Base-by-base conservation (phyloP, 30 jellyfish, hydroid and myxozoan genomes). In the Hydra vulgaris region DNA sequence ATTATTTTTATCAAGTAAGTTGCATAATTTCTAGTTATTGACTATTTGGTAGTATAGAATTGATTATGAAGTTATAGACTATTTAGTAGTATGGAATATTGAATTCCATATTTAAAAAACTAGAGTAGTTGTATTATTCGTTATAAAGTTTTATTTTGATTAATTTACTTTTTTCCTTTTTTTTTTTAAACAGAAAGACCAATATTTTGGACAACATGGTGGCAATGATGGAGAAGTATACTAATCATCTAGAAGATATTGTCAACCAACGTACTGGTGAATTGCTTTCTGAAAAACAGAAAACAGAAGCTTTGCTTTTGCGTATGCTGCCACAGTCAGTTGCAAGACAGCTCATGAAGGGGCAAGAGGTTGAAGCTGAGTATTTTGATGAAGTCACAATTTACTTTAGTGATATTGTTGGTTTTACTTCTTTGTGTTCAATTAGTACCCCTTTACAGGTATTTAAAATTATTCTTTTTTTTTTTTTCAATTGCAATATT, bases 291-390 rank as follows among this genome's bases (percentile, higher is more conserved):
- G 96, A 89, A 80, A 89, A 89, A 27, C 92, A 81, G 80, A 80
- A 87, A 19, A 84, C 86, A 1, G 96, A 89, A 71, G 78, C 79
- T 7, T 21, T 89, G 40, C 70, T 89, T 72, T 87, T 54, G 54
- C 67, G 95, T 26, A 89, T 89, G 96, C 71, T 89, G 26, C 96
- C 96, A 0, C 61, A 82, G 22, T 68, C 95, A 20, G 96, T 89
- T 5, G 85, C 86, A 17, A 83, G 83, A 52, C 96, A 89, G 61
- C 87, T 89, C 82, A 84, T 79, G 74, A 80, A 77, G 27, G 96
- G 96, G 21, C 89, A 77, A 23, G 96, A 89, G 70, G 96, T 89
- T 19, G 95, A 89, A 77, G 96, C 96, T 0, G 96, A 89, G 73
- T 80, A 88, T 18, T 89, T 89, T 80, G 91, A 81, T 54, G 95